These are phyloP conservation scores for Elanus axillaris DNA, from an alignment of 2,113 vertebrate species.

Conservation along the genomic window DNA sequence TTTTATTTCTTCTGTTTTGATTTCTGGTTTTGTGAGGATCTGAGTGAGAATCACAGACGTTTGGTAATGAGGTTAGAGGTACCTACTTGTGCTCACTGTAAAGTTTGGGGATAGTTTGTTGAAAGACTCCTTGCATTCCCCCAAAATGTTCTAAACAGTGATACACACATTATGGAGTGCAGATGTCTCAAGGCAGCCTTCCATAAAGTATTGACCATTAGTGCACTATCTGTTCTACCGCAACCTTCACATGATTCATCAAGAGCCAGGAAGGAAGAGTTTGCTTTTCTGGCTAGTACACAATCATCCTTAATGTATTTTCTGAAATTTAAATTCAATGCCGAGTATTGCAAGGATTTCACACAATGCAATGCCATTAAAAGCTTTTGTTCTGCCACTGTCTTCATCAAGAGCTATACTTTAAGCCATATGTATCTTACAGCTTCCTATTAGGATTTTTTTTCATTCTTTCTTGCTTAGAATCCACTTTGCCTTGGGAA, in stretches of 20 bases:
- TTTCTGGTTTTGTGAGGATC: background rate
- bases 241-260: conserved; percentile 35
- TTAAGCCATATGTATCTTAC: background rate
- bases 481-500: background rate
- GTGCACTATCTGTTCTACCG: background rate
- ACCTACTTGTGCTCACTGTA: background rate
- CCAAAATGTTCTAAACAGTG: background rate
- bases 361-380: background rate
- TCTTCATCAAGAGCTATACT: background rate
- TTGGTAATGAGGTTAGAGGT: background rate
- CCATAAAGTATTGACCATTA: background rate
- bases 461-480: background rate
- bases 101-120: background rate
- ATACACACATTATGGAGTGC: background rate
- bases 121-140: background rate
- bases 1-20: background rate
- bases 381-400: background rate
- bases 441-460: background rate
- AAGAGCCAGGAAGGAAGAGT: background rate
- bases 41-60: background rate
- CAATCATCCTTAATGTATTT: conserved; percentile 20
- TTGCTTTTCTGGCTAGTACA: conserved; percentile 14
- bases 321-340: conserved; percentile 32
- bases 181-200: background rate
- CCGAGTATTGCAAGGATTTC: background rate